Percentiles rank a stretch among this genome's conserved stretches.
These are phyloP conservation scores for Taenioides sp. DNA, from an alignment of 2,797 vertebrate species.

Conservation along the genomic window DNA sequence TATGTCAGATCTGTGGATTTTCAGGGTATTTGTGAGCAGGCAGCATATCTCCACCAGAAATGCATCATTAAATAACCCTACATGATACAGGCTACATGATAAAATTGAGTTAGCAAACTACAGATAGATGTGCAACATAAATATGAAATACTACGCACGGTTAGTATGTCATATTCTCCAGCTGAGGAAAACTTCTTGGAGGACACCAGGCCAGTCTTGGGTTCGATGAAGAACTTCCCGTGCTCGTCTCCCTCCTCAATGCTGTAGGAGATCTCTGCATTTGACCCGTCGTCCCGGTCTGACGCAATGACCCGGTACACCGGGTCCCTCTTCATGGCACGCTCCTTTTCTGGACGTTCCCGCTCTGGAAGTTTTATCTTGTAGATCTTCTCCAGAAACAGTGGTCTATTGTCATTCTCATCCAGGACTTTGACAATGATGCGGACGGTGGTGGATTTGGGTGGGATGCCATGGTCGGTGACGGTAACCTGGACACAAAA, in stretches of 20 bases:
- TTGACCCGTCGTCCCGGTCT: slow-evolving; percentile 90
- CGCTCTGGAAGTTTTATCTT: slow-evolving; percentile 92
- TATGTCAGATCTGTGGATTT: no score
- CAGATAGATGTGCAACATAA: neutral
- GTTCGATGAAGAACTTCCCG: slow-evolving; percentile 95
- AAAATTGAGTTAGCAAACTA: neutral
- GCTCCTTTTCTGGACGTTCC: slow-evolving; percentile 84
- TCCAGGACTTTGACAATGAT: slow-evolving; percentile 93
- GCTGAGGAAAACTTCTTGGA: slow-evolving; percentile 93
- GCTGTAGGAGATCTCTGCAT: slow-evolving; percentile 96
- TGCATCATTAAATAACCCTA: neutral
- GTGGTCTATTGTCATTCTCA: slow-evolving; percentile 94
- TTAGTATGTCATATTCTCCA: slow-evolving; percentile 94
- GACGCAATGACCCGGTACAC: slow-evolving; percentile 91
- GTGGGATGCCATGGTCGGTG: slow-evolving; percentile 85
- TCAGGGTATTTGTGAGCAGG: no score
- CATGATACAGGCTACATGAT: neutral
- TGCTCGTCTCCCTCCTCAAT: slow-evolving; percentile 95
- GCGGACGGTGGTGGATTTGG: slow-evolving; percentile 86
- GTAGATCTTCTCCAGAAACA: slow-evolving; percentile 97
- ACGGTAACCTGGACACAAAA: slow-evolving; percentile 82
- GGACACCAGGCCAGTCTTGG: slow-evolving; percentile 94
- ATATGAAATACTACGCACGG: slow-evolving; percentile 79
- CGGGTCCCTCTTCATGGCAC: slow-evolving; percentile 81
- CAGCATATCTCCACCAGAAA: no score